Evolutionary conservation across 2,113 vertebrate species (phyloP).

Genomic region (Platycercus adscitus): DNA sequence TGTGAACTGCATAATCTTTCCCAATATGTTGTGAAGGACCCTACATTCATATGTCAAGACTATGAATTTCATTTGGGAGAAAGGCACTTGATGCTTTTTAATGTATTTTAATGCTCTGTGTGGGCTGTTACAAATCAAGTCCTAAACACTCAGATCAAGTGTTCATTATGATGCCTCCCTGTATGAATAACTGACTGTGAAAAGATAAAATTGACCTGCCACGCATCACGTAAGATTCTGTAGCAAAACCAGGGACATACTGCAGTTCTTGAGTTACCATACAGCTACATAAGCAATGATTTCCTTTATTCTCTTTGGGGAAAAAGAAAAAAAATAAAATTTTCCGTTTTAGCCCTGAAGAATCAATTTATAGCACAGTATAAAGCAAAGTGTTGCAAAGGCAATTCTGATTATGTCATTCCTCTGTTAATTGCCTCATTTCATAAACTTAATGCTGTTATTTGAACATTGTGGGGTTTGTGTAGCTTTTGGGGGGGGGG

Average conservation of each 20-base stretch:
- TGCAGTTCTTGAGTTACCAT: neutral
- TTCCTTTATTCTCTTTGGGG: neutral
- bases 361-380: neutral
- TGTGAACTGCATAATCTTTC: neutral
- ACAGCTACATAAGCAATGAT: neutral
- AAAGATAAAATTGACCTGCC: neutral
- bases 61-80: neutral
- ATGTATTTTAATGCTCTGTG: neutral
- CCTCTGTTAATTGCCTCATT: neutral
- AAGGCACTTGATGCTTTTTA: neutral
- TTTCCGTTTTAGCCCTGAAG: neutral
- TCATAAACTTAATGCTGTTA: neutral
- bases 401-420: neutral
- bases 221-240: neutral
- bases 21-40: neutral
- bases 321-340: neutral
- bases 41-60: neutral
- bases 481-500: neutral
- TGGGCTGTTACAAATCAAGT: neutral
- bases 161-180: neutral
- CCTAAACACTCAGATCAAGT: neutral
- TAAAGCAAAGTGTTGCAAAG: neutral
- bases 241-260: neutral
- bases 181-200: neutral
- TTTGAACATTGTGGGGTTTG: neutral